A percentile compares a stretch with the other conserved stretches of the same genome.
Conservation (phyloP, 2,888 invertebrate genomes). For the Melanostoma mellinum region DNA sequence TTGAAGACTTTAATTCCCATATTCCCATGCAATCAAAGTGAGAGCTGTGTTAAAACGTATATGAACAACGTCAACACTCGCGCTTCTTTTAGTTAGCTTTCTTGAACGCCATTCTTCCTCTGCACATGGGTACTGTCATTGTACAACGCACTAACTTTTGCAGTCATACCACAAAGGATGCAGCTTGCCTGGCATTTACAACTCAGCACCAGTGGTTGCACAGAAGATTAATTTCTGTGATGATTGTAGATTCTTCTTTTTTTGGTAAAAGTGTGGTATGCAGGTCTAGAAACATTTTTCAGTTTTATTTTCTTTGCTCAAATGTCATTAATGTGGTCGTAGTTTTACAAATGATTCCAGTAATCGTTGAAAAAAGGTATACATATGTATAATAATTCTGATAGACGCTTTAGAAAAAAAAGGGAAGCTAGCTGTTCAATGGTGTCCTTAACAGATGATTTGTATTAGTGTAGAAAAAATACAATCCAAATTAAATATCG, state of each 20-base stretch:
- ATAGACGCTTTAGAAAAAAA: too few relatives aligned
- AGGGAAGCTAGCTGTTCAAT: too few relatives aligned
- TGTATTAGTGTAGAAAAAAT: too few relatives aligned
- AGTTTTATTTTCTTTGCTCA: not conserved
- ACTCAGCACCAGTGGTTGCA: not conserved
- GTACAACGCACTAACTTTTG: conserved; percentile 20
- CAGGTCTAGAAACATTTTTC: not conserved
- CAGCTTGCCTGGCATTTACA: conserved; percentile 37
- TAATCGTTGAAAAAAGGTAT: too few relatives aligned
- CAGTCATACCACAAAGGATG: conserved; percentile 10
- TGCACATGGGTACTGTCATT: conserved; percentile 24
- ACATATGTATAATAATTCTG: too few relatives aligned
- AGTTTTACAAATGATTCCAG: too few relatives aligned
- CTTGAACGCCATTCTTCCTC: conserved; percentile 13
- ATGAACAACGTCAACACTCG: conserved; percentile 15
- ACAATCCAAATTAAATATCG: too few relatives aligned
- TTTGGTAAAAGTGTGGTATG: conserved; percentile 6
- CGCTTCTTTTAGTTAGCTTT: conserved; percentile 31
- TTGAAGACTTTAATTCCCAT: conserved; percentile 34
- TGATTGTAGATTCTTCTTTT: conserved; percentile 13
- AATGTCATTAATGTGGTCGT: too few relatives aligned
- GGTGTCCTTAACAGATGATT: too few relatives aligned
- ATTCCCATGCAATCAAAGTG: conserved; percentile 61
- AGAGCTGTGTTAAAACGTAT: conserved; percentile 19
- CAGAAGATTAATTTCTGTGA: conserved; percentile 19